Base-by-base conservation (phyloP, 2,113 vertebrate species). In the Heterotis niloticus region DNA sequence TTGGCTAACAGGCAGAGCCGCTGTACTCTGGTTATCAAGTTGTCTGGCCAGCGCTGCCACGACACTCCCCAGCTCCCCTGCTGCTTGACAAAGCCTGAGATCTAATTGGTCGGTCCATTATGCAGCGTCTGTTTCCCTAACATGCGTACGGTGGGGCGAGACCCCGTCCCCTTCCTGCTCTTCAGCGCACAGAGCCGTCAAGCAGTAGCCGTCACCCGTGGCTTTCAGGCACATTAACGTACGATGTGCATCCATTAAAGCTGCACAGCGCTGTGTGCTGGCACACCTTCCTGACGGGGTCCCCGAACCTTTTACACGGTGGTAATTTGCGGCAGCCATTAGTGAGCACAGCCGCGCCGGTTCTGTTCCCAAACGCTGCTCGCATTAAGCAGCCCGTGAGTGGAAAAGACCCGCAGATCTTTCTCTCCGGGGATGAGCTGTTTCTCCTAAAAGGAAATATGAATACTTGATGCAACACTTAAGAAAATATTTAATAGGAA, bases 401-500 rank as follows among this genome's bases (percentile, higher is more conserved):
- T 1, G 1, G 71, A 16, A 29, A 57, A 10, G 24, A 28, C 14
- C n/a, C 13, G 73, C 13, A 26, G 24, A 23, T 24, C 11, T 28
- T 13, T 5, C 26, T 4, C 24, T 26, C 51, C 0, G 64, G 66
- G 56, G 67, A 67, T 4, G 1, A 20, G 52, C 23, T 12, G 51
- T 57, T 56, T 24, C 28, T 78, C 56, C 4, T 5, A 44, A 69
- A 28, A 69, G 66, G 66, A 70, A 70, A 70, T 60, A 60, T 13
- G 5, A 70, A 68, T 34, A 11, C 54, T 70, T 44, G 20, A 70
- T 78, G 28, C 23, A 10, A 17, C n/a, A 10, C 24, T 60, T 12
- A 34, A 70, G 34, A 67, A 69, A 69, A 68, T 78, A 54, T 78
- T 57, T 10, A 69, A 69, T 69, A 29, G n/a, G 67, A 69, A 69